Evolutionary conservation across 23 tunicate genomes (phyloP).

Genomic region (Ciona savignyi): DNA sequence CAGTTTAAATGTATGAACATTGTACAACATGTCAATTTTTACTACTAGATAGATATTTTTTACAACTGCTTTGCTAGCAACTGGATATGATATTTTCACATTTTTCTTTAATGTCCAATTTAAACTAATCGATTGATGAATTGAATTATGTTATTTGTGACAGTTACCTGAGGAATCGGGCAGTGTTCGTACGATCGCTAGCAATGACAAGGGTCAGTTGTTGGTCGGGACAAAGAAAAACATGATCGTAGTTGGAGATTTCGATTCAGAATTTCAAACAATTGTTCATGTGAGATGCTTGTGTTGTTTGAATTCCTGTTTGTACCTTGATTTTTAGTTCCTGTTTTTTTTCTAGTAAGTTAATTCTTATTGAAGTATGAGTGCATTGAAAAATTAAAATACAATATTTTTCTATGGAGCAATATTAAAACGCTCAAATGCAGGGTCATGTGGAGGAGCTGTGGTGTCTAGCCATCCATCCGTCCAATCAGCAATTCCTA

Average conservation of each 20-base stretch:
- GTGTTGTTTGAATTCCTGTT: too few relatives aligned
- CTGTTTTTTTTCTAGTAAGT: too few relatives aligned
- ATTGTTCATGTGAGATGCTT: constrained; percentile 88
- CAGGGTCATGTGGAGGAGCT: constrained; percentile 95
- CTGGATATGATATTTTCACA: too few relatives aligned
- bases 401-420: too few relatives aligned
- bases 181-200: constrained; percentile 58
- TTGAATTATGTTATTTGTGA: neutral
- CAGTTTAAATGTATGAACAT: too few relatives aligned
- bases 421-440: too few relatives aligned
- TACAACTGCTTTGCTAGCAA: too few relatives aligned
- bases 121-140: too few relatives aligned
- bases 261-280: constrained; percentile 63
- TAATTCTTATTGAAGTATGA: neutral
- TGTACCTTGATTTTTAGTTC: neutral
- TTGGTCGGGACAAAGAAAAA: constrained; percentile 84
- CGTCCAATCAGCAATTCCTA: constrained; percentile 37
- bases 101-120: too few relatives aligned
- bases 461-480: constrained; percentile 92
- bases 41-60: neutral
- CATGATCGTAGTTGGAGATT: constrained; percentile 49
- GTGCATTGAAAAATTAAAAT: too few relatives aligned
- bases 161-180: constrained; percentile 67
- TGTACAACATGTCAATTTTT: neutral
- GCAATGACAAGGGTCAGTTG: constrained; percentile 49